Evolutionary conservation across 2,797 vertebrate genomes (phyloP).

Genomic region (Harpagifer antarcticus): DNA sequence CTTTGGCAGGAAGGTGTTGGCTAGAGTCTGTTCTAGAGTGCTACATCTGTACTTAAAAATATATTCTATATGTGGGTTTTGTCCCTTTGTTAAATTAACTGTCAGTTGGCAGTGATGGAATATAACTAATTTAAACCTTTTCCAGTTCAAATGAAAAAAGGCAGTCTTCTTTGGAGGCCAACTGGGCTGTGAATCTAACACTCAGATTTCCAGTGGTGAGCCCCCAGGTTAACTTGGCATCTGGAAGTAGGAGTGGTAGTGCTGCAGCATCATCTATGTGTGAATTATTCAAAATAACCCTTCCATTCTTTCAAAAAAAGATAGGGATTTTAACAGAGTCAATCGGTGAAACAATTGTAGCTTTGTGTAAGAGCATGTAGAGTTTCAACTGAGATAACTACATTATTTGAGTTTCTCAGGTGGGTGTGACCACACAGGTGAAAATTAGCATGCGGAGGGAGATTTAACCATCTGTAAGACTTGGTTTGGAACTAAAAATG

Average conservation of each 20-base stretch:
- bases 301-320: constrained; percentile 4
- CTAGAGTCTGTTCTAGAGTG: too few species aligned
- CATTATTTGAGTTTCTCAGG: neutral
- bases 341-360: neutral
- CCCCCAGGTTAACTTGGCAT: neutral
- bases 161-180: neutral
- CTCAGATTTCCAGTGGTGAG: constrained; percentile 1
- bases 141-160: constrained; percentile 1
- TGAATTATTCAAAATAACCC: neutral
- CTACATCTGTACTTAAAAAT: too few species aligned
- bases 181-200: constrained; percentile 14
- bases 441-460: neutral
- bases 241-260: constrained; percentile 11
- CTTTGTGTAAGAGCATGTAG: neutral
- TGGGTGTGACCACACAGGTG: neutral
- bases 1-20: too few species aligned
- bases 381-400: constrained; percentile 8
- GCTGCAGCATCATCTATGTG: constrained; percentile 1
- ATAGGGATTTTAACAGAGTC: neutral
- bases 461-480: neutral
- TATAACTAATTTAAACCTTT: neutral
- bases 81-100: neutral
- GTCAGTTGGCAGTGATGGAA: neutral
- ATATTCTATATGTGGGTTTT: neutral
- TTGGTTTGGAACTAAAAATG: neutral